Evolutionary conservation across 1,140 invertebrate species (phyloP).

Genomic region (Drosophila lini): DNA sequence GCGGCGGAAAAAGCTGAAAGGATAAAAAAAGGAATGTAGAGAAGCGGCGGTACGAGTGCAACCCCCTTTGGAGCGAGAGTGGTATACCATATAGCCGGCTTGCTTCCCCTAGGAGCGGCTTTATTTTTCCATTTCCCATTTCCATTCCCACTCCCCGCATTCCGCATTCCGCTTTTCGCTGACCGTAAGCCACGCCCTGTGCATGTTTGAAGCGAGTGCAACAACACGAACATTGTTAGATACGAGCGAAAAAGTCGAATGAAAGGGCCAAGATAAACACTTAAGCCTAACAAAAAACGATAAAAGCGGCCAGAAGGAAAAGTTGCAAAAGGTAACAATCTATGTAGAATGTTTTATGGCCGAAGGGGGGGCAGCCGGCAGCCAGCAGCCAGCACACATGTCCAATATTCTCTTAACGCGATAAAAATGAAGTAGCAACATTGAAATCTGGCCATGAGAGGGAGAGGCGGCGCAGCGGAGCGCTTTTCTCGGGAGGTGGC

Average conservation of each 20-base stretch:
- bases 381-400: slow-evolving; percentile 57
- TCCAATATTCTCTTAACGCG: slow-evolving; percentile 81
- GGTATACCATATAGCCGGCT: slow-evolving; percentile 15
- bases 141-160: slow-evolving; percentile 1
- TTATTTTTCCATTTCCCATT: slow-evolving; percentile 46
- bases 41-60: slow-evolving; percentile 28
- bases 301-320: slow-evolving; percentile 69
- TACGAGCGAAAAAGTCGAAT: slow-evolving; percentile 74
- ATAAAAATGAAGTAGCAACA: slow-evolving; percentile 82
- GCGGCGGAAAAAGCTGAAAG: slow-evolving; percentile 34
- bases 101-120: slow-evolving; percentile 36
- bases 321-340: slow-evolving; percentile 73
- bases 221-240: slow-evolving; percentile 78
- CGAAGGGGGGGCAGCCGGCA: background rate
- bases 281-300: slow-evolving; percentile 80
- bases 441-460: slow-evolving; percentile 66
- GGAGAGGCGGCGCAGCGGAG: background rate
- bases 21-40: background rate
- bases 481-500: slow-evolving; percentile 31
- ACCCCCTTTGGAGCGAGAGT: slow-evolving; percentile 24
- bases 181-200: slow-evolving; percentile 80
- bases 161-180: slow-evolving; percentile 43
- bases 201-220: slow-evolving; percentile 72
- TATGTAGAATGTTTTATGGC: slow-evolving; percentile 59
- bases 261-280: slow-evolving; percentile 81